Base-by-base conservation (phyloP, 2,797 vertebrate species). In the Lutjanus argentimaculatus region DNA sequence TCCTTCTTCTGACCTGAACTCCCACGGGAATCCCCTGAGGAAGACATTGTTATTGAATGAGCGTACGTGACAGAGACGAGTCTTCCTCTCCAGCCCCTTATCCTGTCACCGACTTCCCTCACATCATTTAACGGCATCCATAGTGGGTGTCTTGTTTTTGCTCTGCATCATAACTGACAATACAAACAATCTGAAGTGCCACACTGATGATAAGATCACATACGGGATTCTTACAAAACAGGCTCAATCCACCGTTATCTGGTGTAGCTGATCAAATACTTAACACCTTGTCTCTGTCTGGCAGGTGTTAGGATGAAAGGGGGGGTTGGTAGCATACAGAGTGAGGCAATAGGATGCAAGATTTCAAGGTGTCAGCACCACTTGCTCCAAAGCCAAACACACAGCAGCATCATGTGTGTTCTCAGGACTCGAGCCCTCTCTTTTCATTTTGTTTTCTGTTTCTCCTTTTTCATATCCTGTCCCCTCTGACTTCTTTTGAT, bases 301-400 rank as follows among this genome's bases (percentile, higher is more conserved):
- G 77, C 79, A 91, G 84, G 80, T 89, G 90, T 83, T 59, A 9
- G 55, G 61, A 80, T 75, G 71, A 72, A 78, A 62, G 51, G 40
- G 42, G 42, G 14, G 13, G 67, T 19, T 36, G 67, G 49, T 30
- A 43, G 66, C 52, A 11, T 56, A n/a, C 45, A 74, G 75, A 70
- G 66, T 85, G 88, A 90, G 67, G 85, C 79, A 88, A 88, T 77
- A 63, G 45, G 45, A 83, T 79, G 84, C 68, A 90, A 88, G 64
- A 72, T 72, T 85, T 85, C 71, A 92, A 74, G 67, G 72, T 88
- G 85, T 88, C 68, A 21, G 48, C 51, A n/a, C 45, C 52, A 46
- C 71, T 85, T 67, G 61, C 80, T 87, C 77, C 62, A 42, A 80
- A 85, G 67, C 77, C 82, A 83, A 75, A 73, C 15, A 75, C 22